These are phyloP conservation scores for Psilopogon haemacephalus DNA, from an alignment of 2,113 vertebrate species.

Conservation along the genomic window DNA sequence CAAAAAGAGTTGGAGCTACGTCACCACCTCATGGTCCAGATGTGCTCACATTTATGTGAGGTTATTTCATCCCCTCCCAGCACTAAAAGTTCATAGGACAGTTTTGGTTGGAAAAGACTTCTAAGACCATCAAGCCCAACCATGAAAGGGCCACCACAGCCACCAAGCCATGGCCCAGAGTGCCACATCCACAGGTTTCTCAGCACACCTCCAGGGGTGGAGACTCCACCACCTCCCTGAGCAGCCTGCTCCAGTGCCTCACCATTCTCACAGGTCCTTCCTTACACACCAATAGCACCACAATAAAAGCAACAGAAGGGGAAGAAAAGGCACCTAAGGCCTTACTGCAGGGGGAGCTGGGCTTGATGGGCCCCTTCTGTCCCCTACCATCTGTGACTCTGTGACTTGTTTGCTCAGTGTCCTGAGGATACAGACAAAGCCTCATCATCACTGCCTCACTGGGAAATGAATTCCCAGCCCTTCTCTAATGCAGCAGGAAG, in stretches of 20 bases:
- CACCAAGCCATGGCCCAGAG: too few relatives aligned
- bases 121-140: too few relatives aligned
- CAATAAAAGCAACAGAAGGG: constrained; percentile 48
- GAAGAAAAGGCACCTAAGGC: constrained; percentile 61
- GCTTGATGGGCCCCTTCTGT: too few relatives aligned
- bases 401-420: not conserved
- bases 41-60: constrained; percentile 36
- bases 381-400: too few relatives aligned
- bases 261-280: constrained; percentile 18
- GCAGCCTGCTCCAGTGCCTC: too few relatives aligned
- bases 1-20: constrained; percentile 55
- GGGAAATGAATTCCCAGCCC: not conserved
- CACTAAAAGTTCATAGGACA: constrained; percentile 28
- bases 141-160: too few relatives aligned
- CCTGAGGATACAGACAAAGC: not conserved
- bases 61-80: constrained; percentile 69
- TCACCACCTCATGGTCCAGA: constrained; percentile 42
- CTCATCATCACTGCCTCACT: not conserved
- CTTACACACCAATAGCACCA: constrained; percentile 53
- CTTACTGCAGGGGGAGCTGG: not conserved
- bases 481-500: not conserved
- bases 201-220: too few relatives aligned
- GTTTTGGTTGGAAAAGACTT: too few relatives aligned
- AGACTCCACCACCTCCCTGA: too few relatives aligned
- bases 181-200: too few relatives aligned